A percentile compares a stretch with the other conserved stretches of the same genome.
Evolutionary conservation across 2,113 vertebrate species (phyloP).

Genomic region (Brienomyrus brachyistius): DNA sequence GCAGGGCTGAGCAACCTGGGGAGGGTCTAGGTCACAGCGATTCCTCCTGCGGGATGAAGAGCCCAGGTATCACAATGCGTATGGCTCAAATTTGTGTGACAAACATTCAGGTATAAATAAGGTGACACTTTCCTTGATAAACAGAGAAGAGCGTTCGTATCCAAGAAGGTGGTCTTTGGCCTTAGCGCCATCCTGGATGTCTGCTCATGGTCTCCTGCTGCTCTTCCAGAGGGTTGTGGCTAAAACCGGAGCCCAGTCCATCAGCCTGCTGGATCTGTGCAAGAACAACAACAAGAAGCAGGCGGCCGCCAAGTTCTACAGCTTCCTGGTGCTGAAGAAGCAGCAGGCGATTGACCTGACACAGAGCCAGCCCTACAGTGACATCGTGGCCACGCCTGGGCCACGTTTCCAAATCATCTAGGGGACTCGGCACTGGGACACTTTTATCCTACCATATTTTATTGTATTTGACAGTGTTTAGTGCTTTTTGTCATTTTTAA

Average conservation of each 20-base stretch:
- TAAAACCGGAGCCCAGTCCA: slow-evolving; percentile 89
- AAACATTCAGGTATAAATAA: background rate
- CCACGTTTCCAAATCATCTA: slow-evolving; percentile 84
- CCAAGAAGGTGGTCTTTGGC: background rate
- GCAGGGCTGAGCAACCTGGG: background rate
- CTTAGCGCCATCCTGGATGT: background rate
- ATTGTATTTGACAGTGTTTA: slow-evolving; percentile 5
- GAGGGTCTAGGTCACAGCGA: background rate
- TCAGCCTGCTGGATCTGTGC: slow-evolving; percentile 93
- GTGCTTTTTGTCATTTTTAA: slow-evolving; percentile 9
- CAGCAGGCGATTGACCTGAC: slow-evolving; percentile 94
- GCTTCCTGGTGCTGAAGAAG: slow-evolving; percentile 96
- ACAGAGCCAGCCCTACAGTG: slow-evolving; percentile 89
- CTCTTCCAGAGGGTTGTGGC: slow-evolving; percentile 81
- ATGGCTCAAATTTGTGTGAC: background rate
- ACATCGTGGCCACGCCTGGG: slow-evolving; percentile 90
- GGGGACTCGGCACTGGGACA: background rate
- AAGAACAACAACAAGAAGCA: slow-evolving; percentile 94
- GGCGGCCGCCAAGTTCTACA: slow-evolving; percentile 98
- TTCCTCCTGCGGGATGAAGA: background rate
- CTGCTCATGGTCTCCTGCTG: background rate
- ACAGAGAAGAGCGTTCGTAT: background rate
- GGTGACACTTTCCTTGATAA: background rate
- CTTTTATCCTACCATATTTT: background rate
- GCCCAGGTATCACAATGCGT: background rate